Conservation (phyloP, 2,888 invertebrate species). For the Pteria penguin region DNA sequence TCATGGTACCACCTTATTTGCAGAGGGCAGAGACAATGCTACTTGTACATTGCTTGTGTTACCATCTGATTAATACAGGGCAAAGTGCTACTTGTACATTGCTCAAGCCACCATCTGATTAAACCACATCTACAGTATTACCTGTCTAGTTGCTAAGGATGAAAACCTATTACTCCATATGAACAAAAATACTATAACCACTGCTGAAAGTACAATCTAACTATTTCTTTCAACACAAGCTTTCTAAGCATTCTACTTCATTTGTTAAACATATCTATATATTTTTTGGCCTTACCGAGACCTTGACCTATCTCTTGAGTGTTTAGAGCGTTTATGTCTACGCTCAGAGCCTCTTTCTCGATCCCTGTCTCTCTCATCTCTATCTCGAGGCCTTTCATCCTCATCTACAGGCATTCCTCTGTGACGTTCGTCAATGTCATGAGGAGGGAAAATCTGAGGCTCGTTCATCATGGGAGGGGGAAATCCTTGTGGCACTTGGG, state of each 20-base stretch:
- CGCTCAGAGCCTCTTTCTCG: slow-evolving; percentile 39
- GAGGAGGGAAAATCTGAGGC: slow-evolving; percentile 30
- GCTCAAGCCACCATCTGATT: too few relatives aligned
- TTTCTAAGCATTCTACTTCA: background rate
- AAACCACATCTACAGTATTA: too few relatives aligned
- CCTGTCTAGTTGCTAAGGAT: too few relatives aligned
- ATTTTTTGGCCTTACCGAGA: slow-evolving; percentile 48
- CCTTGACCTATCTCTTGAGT: slow-evolving; percentile 56
- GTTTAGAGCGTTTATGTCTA: slow-evolving; percentile 43
- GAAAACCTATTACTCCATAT: too few relatives aligned
- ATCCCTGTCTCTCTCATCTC: slow-evolving; percentile 50
- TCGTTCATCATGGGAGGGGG: slow-evolving; percentile 18
- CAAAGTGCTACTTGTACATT: too few relatives aligned
- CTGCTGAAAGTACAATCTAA: background rate
- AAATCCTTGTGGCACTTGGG: slow-evolving; percentile 1
- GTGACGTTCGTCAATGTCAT: slow-evolving; percentile 32
- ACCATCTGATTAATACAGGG: too few relatives aligned
- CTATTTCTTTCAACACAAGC: background rate
- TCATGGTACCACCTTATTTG: too few relatives aligned
- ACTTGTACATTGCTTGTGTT: too few relatives aligned
- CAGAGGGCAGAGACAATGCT: too few relatives aligned
- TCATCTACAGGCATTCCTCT: slow-evolving; percentile 50
- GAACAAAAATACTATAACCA: background rate
- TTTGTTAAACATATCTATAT: too few relatives aligned
- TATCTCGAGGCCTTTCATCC: slow-evolving; percentile 49